Evolutionary conservation across 2,888 invertebrate genomes (phyloP).

Genomic region (Mesochorus sp.): DNA sequence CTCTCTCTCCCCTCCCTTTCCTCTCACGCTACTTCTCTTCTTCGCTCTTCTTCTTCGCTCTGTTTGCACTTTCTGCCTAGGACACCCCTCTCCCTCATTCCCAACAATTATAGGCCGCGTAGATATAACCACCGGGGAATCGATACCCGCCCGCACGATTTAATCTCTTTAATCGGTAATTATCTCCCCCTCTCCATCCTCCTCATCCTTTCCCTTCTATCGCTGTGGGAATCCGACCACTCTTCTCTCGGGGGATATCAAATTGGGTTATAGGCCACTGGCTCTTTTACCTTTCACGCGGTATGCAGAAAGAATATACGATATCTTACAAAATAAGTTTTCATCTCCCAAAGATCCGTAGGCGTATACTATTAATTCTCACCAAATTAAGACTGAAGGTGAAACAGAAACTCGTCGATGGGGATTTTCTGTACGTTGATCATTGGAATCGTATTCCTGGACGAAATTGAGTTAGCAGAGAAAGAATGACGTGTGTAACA

Average conservation of each 20-base stretch:
- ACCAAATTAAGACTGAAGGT: no score
- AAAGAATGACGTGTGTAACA: conserved; percentile 20
- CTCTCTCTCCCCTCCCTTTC: conserved; percentile 23
- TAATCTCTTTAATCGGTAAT: conserved; percentile 80
- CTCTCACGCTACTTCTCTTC: not conserved
- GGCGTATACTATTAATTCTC: no score
- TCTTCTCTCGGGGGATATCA: conserved; percentile 68
- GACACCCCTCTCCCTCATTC: conserved; percentile 62
- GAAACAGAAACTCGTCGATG: no score
- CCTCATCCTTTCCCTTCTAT: conserved; percentile 49
- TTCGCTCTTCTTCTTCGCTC: conserved; percentile 31
- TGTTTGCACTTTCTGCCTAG: conserved; percentile 62
- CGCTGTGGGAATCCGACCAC: conserved; percentile 41
- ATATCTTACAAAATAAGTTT: no score
- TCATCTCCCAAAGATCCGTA: no score
- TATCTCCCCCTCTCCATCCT: conserved; percentile 69
- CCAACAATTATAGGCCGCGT: conserved; percentile 74
- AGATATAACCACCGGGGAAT: conserved; percentile 67
- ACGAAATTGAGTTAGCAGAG: conserved; percentile 55
- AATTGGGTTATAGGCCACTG: conserved; percentile 71
- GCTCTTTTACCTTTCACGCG: conserved; percentile 36
- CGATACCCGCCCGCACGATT: conserved; percentile 78
- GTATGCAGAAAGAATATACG: not conserved
- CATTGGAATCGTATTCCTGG: not conserved
- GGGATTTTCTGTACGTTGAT: no score